Evolutionary conservation across 2,113 vertebrate species (phyloP), one percentile per base, ranked within the genome.

Genomic region (Diadophis punctatus): DNA sequence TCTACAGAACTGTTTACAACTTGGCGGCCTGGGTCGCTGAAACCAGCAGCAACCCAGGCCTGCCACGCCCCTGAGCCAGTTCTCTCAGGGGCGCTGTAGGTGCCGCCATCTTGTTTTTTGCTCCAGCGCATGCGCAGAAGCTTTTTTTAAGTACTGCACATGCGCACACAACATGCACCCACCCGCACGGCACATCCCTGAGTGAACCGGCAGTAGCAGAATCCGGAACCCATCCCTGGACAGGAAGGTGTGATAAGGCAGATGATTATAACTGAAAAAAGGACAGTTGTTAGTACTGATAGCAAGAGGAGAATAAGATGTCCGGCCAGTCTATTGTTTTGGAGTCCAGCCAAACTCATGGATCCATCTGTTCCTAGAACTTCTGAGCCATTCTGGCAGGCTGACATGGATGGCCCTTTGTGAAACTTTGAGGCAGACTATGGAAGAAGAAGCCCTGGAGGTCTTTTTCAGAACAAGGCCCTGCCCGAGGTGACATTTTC

Each of bases 381-480:
- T 91, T 89, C 53, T 85, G 86, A 93, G 48, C 90, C 89, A 93
- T 96, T 93, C 95, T 93, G 95, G 95, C 86, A 91, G 8, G 92
- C 95, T 96, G 90, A 95, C 96, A 96, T 91, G 48, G 94, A 96
- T 91, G 48, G 94, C 23, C 96, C 95, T 96, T 97, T 95, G 51
- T 89, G 92, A 96, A 95, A 96, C 95, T 95, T 95, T 55, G 93
- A 93, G 95, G 93, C 87, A 94, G 94, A 94, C 92, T 96, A 95
- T 94, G 60, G 9, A 25, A 92, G 49, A 53, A 16, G 51, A 20
- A 25, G 30, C 18, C 27, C 86, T 60, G 30, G 27, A 30, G 4
- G 46, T 46, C 9, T n/a, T 11, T 12, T 1, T 92, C 92, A 96
- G 95, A 52, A 95, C 91, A 95, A 95, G 94, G 90, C 95, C 94